These are phyloP conservation scores for Agrilus biguttatus DNA, from an alignment of 2,888 invertebrate species.

Conservation along the genomic window DNA sequence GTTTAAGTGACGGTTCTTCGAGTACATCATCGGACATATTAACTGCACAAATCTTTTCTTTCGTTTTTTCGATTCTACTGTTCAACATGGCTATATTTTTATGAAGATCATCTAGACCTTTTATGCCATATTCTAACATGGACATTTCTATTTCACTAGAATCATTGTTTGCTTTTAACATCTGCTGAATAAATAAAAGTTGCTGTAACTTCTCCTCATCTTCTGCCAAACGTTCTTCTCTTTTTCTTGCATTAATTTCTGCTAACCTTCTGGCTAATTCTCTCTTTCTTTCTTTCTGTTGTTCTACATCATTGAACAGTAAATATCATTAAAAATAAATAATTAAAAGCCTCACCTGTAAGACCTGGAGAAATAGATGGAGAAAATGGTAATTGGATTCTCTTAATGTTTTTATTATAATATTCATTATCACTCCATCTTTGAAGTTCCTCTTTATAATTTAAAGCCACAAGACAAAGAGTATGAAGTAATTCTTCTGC, in stretches of 20 bases:
- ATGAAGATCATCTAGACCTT: constrained; percentile 65
- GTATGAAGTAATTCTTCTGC: constrained; percentile 77
- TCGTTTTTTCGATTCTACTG: constrained; percentile 59
- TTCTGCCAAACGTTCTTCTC: constrained; percentile 75
- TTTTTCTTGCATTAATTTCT: constrained; percentile 79
- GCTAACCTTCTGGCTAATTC: constrained; percentile 73
- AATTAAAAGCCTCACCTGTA: constrained; percentile 34
- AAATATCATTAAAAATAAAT: constrained; percentile 1
- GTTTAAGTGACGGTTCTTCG: constrained; percentile 27
- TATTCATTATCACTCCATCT: constrained; percentile 72
- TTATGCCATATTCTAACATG: constrained; percentile 59
- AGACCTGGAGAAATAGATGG: constrained; percentile 46
- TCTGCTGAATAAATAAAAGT: constrained; percentile 58
- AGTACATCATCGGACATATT: constrained; percentile 47
- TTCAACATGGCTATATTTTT: constrained; percentile 56
- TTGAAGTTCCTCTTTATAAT: constrained; percentile 65
- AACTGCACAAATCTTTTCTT: constrained; percentile 58
- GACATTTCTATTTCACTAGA: constrained; percentile 46
- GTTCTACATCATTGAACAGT: constrained; percentile 40
- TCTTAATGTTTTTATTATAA: constrained; percentile 68
- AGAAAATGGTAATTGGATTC: constrained; percentile 75
- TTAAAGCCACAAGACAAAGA: constrained; percentile 61
- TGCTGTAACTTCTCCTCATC: constrained; percentile 78
- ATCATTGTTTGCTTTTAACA: constrained; percentile 60
- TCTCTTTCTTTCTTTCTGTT: constrained; percentile 73